These are phyloP conservation scores for Hypomesus transpacificus DNA, from an alignment of 2,113 vertebrate genomes.

Conservation along the genomic window DNA sequence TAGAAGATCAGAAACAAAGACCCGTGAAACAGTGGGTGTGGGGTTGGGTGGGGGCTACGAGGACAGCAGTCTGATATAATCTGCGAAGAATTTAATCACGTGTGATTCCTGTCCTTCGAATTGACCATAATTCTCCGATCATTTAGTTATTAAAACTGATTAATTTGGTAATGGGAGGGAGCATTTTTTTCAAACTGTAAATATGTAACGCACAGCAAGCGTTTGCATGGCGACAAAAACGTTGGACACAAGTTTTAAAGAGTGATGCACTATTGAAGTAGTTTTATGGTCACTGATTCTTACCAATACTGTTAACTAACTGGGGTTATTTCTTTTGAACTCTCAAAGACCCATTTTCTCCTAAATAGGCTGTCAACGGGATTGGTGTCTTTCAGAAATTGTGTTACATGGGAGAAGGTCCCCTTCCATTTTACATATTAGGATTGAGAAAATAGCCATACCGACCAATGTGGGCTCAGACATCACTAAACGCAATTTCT, in stretches of 20 bases:
- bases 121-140: slow-evolving; percentile 70
- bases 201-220: neutral
- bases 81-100: slow-evolving; percentile 71
- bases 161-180: slow-evolving; percentile 13
- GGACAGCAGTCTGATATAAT: slow-evolving; percentile 67
- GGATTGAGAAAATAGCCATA: too few species aligned
- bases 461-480: too few species aligned
- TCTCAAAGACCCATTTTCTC: too few species aligned
- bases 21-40: slow-evolving; percentile 60
- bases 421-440: too few species aligned
- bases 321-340: too few species aligned
- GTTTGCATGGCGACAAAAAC: slow-evolving; percentile 6
- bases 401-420: too few species aligned
- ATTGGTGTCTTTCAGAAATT: too few species aligned
- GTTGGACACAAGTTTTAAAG: neutral
- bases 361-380: too few species aligned
- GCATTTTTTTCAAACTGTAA: neutral
- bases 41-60: slow-evolving; percentile 19
- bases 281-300: too few species aligned
- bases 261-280: neutral
- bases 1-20: slow-evolving; percentile 75
- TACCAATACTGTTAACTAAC: too few species aligned
- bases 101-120: slow-evolving; percentile 55
- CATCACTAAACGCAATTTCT: too few species aligned
- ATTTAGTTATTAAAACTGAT: slow-evolving; percentile 42